Percentiles rank a stretch among this genome's conserved stretches.
Conservation (phyloP, 2,113 vertebrate genomes). For the Syrmaticus mikado region DNA sequence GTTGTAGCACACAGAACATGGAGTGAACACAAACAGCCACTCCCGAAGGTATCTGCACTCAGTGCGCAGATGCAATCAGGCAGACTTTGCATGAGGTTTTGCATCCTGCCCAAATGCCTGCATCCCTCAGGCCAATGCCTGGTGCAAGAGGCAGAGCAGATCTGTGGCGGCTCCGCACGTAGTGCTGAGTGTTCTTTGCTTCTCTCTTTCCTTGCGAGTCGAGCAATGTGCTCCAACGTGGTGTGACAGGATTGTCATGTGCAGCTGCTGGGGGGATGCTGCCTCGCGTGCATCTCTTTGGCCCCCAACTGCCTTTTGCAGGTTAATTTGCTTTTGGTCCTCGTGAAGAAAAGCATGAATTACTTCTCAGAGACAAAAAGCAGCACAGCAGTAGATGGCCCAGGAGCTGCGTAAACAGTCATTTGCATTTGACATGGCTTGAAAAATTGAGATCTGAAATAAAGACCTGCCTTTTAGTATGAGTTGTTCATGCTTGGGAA, state of each 20-base stretch:
- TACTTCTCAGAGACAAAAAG: neutral
- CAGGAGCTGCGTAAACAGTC: neutral
- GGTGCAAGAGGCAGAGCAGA: neutral
- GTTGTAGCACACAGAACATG: fast-evolving
- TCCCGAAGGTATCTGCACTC: neutral
- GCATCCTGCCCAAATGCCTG: fast-evolving
- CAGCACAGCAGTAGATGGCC: fast-evolving
- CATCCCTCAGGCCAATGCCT: neutral
- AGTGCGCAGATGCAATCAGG: neutral
- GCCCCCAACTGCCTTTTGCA: neutral
- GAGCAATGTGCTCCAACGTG: fast-evolving
- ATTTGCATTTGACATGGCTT: fast-evolving
- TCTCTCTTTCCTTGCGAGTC: neutral
- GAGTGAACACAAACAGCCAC: fast-evolving
- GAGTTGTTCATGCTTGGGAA: fast-evolving
- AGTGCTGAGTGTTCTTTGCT: fast-evolving
- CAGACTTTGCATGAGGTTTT: neutral
- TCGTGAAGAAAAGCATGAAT: neutral
- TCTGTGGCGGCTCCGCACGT: fast-evolving
- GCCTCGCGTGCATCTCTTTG: neutral
- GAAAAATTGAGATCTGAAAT: neutral
- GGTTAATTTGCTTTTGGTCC: neutral
- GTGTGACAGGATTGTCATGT: fast-evolving
- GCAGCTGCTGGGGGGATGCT: fast-evolving
- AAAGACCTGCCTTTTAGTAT: neutral